Base-by-base conservation (phyloP, 2,888 invertebrate genomes). In the Gastracanthus pulcherrimus region DNA sequence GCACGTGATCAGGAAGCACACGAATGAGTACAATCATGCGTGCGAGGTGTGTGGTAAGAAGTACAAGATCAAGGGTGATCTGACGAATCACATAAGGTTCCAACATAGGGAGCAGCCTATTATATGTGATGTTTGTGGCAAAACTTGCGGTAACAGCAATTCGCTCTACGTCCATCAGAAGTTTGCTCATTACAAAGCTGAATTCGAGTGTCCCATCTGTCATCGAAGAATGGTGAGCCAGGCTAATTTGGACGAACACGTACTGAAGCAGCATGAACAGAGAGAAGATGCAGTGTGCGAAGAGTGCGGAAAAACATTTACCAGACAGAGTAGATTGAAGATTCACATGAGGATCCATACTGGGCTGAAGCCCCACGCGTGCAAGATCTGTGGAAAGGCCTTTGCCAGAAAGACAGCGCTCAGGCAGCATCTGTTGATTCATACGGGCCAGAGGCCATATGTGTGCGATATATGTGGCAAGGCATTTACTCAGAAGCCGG, bases 171-270 rank as follows among this genome's bases (percentile, higher is more conserved):
- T 91, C 2, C 91, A 91, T 77, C 90, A 90, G 80, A 90, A 90
- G 71, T 90, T 90, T 38, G 90, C 90, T 1, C 90, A 90, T 34
- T 91, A 90, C 84, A 91, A 91, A 70, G 90, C 91, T 0, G 89
- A 91, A 76, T 91, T 87, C 80, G 91, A 91, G 82, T 91, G 91
- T 41, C 87, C 88, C 31, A 83, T 91, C 0, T 91, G 91, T 72
- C 91, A 91, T 51, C 80, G 91, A 23, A 85, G 91, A 2, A 89
- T 92, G 88, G 93, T 93, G 23, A 92, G 90, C 3, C 92, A 92
- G 62, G 92, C 92, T 74, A 92, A 92, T 51, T 89, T 92, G 11
- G 91, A 92, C 76, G 91, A 91, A 70, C 91, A 91, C 74, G 88
- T 91, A 85, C 77, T 91, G 2, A 82, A 87, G 38, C 91, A 91